These are phyloP conservation scores for Oophaga sylvatica DNA, from an alignment of 2,797 vertebrate genomes.

Conservation along the genomic window DNA sequence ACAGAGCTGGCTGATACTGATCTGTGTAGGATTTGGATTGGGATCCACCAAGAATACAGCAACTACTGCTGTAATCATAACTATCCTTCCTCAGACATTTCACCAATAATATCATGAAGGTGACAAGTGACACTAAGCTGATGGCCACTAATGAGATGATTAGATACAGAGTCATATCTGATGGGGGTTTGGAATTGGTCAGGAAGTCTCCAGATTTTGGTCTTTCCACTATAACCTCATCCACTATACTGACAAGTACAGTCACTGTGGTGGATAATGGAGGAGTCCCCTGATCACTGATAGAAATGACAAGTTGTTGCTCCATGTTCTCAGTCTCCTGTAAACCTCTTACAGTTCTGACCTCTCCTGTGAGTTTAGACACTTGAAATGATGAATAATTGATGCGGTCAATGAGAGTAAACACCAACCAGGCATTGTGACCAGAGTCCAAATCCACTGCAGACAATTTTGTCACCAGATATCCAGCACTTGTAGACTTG, in stretches of 20 bases:
- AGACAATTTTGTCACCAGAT: slow-evolving; percentile 72
- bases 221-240: background rate
- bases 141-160: slow-evolving; percentile 6
- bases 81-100: background rate
- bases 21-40: background rate
- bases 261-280: slow-evolving; percentile 51
- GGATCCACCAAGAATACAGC: background rate
- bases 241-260: slow-evolving; percentile 21
- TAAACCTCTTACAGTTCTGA: slow-evolving; percentile 70
- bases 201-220: background rate
- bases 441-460: slow-evolving; percentile 73
- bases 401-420: slow-evolving; percentile 68
- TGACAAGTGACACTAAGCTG: background rate
- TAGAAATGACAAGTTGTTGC: slow-evolving; percentile 48
- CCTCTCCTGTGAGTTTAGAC: slow-evolving; percentile 71
- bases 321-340: slow-evolving; percentile 67
- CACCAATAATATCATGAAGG: no score
- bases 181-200: background rate
- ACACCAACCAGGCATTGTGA: slow-evolving; percentile 71
- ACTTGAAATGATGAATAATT: slow-evolving; percentile 70
- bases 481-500: slow-evolving; percentile 71
- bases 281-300: slow-evolving; percentile 57
- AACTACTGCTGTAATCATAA: background rate
- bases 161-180: slow-evolving; percentile 9
- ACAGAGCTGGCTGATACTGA: slow-evolving; percentile 3